Base-by-base conservation (phyloP, 2,797 vertebrate species). In the Argentina silus region DNA sequence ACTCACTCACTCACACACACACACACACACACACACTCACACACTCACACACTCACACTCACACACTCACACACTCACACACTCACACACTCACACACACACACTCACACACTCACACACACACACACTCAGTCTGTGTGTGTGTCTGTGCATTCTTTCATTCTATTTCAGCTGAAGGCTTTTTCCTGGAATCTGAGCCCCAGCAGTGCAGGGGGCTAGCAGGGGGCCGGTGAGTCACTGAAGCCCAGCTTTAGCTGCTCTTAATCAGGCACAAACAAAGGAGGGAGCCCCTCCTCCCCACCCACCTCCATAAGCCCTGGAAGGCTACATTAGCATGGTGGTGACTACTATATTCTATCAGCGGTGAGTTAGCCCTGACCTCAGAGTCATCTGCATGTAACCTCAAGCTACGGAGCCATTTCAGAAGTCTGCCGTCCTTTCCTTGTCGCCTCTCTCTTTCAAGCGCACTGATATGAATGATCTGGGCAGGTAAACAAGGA, bases 221-320 rank as follows among this genome's bases (percentile, higher is more conserved):
- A 70, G 74, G 66, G 60, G 71, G 23, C 50, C 53, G 70, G 61
- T 80, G 85, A 84, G 78, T 87, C 87, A 85, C 77, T 55, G 11
- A 62, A 56, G 79, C 72, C 66, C 74, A 64, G 68, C 78, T 56
- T 44, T 76, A 66, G 69, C 76, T 74, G 45, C 45, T 50, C 19
- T 9, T 23, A 23, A 21, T 14, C 19, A 45, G 61, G 77, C 19
- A 42, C 5, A 71, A 71, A 70, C 51, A 70, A 75, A 80, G 3
- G n/a, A 45, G 17, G 23, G 36, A 72, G 0, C 8, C 55, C 62
- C 64, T 73, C 75, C 72, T 79, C 74, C 36, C 55, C 67, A 17
- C 7, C 21, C 78, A 74, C 47, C 64, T 72, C 73, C 62, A 59
- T 36, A 57, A 45, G 73, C 66, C 66, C 61, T 63, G 61, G 27